Evolutionary conservation across 2,888 invertebrate genomes (phyloP).

Genomic region (Papilio demoleus): DNA sequence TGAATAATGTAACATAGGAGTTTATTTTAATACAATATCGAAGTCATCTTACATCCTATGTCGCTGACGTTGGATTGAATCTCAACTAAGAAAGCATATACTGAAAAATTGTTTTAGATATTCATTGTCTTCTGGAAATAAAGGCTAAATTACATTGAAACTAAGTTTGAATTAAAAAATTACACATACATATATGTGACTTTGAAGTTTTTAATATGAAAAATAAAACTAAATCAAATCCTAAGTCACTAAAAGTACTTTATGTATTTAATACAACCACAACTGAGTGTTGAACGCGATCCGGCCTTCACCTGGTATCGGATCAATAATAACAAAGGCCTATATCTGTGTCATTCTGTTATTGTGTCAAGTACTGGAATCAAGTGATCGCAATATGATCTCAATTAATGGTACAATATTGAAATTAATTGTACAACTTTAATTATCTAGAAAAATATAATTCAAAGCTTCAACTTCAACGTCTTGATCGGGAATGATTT

Average conservation of each 20-base stretch:
- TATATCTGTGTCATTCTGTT: constrained; percentile 48
- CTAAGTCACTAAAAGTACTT: neutral
- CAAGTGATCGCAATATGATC: constrained; percentile 21
- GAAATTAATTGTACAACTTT: constrained; percentile 16
- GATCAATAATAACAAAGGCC: constrained; percentile 55
- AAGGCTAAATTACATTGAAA: constrained; percentile 33
- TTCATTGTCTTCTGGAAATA: constrained; percentile 52
- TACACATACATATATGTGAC: neutral
- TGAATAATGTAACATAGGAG: constrained; percentile 45
- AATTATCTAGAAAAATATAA: neutral
- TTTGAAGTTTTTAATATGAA: neutral
- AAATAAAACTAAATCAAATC: neutral
- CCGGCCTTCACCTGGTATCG: constrained; percentile 48
- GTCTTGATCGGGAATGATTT: too few species aligned
- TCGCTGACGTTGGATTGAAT: constrained; percentile 75
- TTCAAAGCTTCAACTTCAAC: neutral
- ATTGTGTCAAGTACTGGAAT: constrained; percentile 30
- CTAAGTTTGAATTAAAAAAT: constrained; percentile 34
- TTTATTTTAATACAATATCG: constrained; percentile 69
- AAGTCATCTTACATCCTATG: constrained; percentile 80
- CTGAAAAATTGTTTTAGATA: constrained; percentile 69
- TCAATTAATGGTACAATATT: constrained; percentile 9
- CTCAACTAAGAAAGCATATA: constrained; percentile 68
- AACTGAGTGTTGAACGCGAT: constrained; percentile 38
- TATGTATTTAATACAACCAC: neutral